Conservation (phyloP, 2,113 vertebrate species). For the Rhadina sibilatrix region DNA sequence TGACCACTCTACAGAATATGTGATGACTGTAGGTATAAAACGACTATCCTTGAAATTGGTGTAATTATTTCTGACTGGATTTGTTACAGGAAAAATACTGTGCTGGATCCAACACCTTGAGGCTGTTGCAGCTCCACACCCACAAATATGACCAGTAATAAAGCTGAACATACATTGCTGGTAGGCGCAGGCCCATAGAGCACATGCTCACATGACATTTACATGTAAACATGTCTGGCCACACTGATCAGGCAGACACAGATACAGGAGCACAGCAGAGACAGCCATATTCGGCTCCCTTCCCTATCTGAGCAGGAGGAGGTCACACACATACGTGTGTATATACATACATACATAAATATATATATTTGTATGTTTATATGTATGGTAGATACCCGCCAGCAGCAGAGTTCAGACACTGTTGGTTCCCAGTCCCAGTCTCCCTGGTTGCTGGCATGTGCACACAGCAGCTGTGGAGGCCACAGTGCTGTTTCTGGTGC, state of each 20-base stretch:
- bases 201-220: background rate
- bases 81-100: background rate
- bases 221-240: background rate
- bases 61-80: background rate
- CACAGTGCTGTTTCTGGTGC: background rate
- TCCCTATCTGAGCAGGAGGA: background rate
- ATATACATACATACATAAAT: accelerated
- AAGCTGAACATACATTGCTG: background rate
- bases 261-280: background rate
- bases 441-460: background rate
- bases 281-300: background rate
- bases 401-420: background rate
- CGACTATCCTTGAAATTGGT: background rate
- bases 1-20: accelerated
- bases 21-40: background rate
- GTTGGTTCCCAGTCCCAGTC: background rate
- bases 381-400: background rate
- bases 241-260: background rate
- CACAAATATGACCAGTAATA: background rate
- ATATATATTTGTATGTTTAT: background rate
- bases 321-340: background rate
- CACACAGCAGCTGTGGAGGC: background rate
- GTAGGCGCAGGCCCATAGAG: background rate
- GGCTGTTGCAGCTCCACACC: background rate
- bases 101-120: background rate